These are phyloP conservation scores for Drosophila kanekoi DNA, from an alignment of 2,888 invertebrate genomes.

Conservation along the genomic window DNA sequence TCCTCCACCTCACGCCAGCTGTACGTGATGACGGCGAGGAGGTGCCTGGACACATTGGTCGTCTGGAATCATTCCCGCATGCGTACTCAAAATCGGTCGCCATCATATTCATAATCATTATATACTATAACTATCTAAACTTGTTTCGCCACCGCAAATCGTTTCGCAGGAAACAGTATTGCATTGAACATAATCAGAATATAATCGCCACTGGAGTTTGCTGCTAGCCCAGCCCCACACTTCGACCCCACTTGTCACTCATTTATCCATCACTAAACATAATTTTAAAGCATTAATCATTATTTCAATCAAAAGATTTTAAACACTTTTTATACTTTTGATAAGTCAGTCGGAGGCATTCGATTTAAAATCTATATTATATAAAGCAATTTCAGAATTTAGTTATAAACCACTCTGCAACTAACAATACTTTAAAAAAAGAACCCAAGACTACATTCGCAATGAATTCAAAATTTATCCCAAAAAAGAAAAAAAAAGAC, in stretches of 20 bases:
- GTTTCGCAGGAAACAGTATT: slow-evolving; percentile 84
- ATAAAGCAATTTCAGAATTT: slow-evolving; percentile 66
- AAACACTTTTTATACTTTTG: slow-evolving; percentile 81
- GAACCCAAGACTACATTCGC: slow-evolving; percentile 74
- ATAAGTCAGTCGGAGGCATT: slow-evolving; percentile 79
- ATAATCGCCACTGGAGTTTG: slow-evolving; percentile 44
- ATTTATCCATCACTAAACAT: slow-evolving; percentile 25
- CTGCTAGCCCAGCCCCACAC: slow-evolving; percentile 45
- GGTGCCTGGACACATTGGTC: slow-evolving; percentile 16
- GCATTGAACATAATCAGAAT: slow-evolving; percentile 16
- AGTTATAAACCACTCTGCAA: slow-evolving; percentile 66
- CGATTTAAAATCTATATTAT: slow-evolving; percentile 76
- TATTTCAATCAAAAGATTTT: slow-evolving; percentile 72
- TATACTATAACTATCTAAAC: slow-evolving; percentile 83
- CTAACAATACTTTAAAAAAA: slow-evolving; percentile 21
- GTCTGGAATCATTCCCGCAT: slow-evolving; percentile 46
- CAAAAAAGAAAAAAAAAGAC: slow-evolving; percentile 66
- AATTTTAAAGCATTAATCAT: slow-evolving; percentile 42
- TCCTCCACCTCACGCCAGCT: slow-evolving; percentile 18
- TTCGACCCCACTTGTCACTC: slow-evolving; percentile 3
- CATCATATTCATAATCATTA: slow-evolving; percentile 74
- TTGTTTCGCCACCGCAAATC: slow-evolving; percentile 85
- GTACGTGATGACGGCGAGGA: slow-evolving; percentile 16
- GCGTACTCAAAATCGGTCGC: slow-evolving; percentile 36
- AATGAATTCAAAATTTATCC: slow-evolving; percentile 75